Percentiles rank a stretch among this genome's conserved stretches.
These are phyloP conservation scores for Rhopalosiphum nymphaeae DNA, from an alignment of 2,888 invertebrate genomes.

Conservation along the genomic window DNA sequence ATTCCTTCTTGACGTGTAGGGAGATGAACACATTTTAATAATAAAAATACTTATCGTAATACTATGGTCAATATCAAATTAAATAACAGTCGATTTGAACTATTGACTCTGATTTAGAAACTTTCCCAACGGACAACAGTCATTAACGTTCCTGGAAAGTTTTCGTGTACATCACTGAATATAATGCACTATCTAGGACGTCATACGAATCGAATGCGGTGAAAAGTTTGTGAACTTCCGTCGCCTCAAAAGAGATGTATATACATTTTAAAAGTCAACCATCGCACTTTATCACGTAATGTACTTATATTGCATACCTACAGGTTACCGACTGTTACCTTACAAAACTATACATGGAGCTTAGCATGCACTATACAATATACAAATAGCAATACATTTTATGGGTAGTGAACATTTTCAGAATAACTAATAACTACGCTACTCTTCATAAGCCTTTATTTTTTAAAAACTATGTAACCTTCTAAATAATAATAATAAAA, in stretches of 20 bases:
- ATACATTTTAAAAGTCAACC: neutral
- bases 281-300: neutral
- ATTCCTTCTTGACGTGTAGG: neutral
- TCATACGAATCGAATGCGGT: neutral
- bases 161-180: neutral
- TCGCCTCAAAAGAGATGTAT: neutral
- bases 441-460: neutral
- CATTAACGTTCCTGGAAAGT: neutral
- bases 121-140: neutral
- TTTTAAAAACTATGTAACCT: neutral
- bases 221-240: neutral
- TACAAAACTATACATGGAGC: neutral
- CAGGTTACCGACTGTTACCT: neutral
- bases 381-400: no score
- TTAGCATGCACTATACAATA: no score
- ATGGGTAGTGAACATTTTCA: neutral
- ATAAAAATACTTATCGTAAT: neutral
- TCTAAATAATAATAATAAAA: neutral
- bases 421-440: neutral
- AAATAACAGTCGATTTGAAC: neutral
- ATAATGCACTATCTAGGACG: neutral
- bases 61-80: neutral
- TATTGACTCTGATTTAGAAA: constrained; percentile 14
- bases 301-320: neutral
- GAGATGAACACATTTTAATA: neutral